A percentile compares a stretch with the other conserved stretches of the same genome.
Conservation (phyloP, 2,797 vertebrate genomes). For the Trichosurus vulpecula region DNA sequence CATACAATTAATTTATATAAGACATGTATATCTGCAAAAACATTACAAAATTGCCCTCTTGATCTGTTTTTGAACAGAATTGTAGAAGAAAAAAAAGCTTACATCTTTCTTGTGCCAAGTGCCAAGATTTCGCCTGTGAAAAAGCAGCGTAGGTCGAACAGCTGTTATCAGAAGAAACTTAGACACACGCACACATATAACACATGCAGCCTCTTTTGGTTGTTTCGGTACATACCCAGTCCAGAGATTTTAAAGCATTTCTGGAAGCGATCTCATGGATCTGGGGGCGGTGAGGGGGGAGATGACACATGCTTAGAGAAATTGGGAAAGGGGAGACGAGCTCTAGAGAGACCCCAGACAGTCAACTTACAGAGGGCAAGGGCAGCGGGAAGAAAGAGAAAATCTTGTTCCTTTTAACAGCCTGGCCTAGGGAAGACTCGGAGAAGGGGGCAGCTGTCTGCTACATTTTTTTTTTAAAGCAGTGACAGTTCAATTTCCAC, state of each 20-base stretch:
- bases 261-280: conserved; percentile 36
- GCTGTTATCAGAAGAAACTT: conserved; percentile 46
- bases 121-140: conserved; percentile 54
- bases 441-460: conserved; percentile 78
- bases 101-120: conserved; percentile 54
- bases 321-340: background rate
- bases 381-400: background rate
- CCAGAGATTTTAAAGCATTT: conserved; percentile 14
- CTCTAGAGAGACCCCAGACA: background rate
- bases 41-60: background rate
- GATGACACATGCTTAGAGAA: background rate
- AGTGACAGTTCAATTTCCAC: conserved; percentile 81
- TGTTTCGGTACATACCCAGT: conserved; percentile 40
- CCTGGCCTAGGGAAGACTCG: background rate
- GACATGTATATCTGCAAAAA: background rate
- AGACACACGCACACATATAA: background rate
- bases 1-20: background rate
- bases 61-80: conserved; percentile 55
- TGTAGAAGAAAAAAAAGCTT: conserved; percentile 3
- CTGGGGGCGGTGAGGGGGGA: background rate
- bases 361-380: background rate
- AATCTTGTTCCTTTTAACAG: background rate
- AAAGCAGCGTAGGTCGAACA: conserved; percentile 48
- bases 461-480: conserved; percentile 73
- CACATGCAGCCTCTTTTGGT: conserved; percentile 17